Evolutionary conservation across 2,113 vertebrate species (phyloP), one percentile per base, ranked within the genome.

Genomic region (Psittacara wagleri): DNA sequence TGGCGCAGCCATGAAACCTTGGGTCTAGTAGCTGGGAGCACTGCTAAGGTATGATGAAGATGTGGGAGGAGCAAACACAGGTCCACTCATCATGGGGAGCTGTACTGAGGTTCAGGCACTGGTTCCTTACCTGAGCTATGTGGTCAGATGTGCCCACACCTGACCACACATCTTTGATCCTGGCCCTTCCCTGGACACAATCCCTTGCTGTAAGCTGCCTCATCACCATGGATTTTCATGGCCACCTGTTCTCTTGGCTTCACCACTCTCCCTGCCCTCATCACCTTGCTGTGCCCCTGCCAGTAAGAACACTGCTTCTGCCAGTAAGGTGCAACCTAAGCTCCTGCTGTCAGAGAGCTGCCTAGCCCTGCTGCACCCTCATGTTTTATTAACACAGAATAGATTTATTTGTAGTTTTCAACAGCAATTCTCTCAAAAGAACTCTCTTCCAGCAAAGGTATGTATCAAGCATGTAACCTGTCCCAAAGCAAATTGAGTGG

Each of bases 151-250:
- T 1, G 1, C 5, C 31, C 3, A 3, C 2, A 4, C 14, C 13
- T 39, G 12, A 18, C 11, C 3, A 4, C 0, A 0, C 0, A 1
- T 48, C 25, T 59, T 44, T 46, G 29, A 55, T 22, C 28, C 20
- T 0, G 2, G 14, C 4, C 54, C 64, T 48, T 35, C 27, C 13
- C 20, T 12, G n/a, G 13, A 48, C 29, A 25, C 1, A 5, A 22
- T 13, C 11, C 17, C 28, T 39, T 69, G n/a, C 10, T 1, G 0
- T 68, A 29, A 62, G 4, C 63, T 83, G 55, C 13, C 27, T 62
- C 79, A 31, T 9, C 3, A 2, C 6, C 7, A 4, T 7, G 10
- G 49, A 25, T 25, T 63, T 41, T 43, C 11, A 41, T 7, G 15
- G 37, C 3, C 28, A 52, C 7, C 14, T 43, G 43, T 13, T 24